These are phyloP conservation scores for Mesopsocus fuscifrons DNA, from an alignment of 2,888 invertebrate species.

Conservation along the genomic window DNA sequence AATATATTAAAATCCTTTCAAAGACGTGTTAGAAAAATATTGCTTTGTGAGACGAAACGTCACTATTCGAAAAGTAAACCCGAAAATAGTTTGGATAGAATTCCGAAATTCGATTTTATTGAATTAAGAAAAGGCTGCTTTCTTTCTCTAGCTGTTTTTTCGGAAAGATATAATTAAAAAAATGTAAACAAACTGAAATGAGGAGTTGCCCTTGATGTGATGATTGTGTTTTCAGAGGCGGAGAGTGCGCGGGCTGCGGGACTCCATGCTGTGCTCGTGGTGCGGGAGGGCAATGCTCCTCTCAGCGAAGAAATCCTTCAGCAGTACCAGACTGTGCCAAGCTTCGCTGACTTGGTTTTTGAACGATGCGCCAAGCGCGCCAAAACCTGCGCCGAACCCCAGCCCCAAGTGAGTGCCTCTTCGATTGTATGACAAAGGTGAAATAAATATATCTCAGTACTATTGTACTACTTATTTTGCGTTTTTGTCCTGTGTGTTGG, in stretches of 20 bases:
- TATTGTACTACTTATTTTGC: background rate
- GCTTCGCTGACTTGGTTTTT: slow-evolving; percentile 35
- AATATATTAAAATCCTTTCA: no score
- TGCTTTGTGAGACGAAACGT: no score
- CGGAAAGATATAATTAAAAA: no score
- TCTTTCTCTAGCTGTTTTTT: no score
- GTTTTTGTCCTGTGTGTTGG: no score
- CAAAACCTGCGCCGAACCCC: slow-evolving; percentile 11
- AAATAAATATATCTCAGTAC: background rate
- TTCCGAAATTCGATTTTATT: no score
- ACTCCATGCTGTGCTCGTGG: slow-evolving; percentile 43
- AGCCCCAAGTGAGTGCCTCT: slow-evolving; percentile 1
- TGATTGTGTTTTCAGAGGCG: slow-evolving; percentile 42
- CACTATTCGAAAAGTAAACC: no score
- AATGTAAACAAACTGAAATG: no score
- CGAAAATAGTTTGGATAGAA: no score
- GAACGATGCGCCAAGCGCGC: slow-evolving; percentile 12
- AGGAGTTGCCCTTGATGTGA: no score
- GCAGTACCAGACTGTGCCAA: slow-evolving; percentile 35
- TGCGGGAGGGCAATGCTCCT: slow-evolving; percentile 59
- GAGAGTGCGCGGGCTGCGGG: slow-evolving; percentile 62
- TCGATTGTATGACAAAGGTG: background rate
- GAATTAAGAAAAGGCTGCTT: no score
- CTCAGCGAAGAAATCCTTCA: slow-evolving; percentile 38
- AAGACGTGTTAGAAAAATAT: no score